phyloP scores from a whole-genome alignment of 2,888 invertebrate genomes.

The Tipula confusa region DNA sequence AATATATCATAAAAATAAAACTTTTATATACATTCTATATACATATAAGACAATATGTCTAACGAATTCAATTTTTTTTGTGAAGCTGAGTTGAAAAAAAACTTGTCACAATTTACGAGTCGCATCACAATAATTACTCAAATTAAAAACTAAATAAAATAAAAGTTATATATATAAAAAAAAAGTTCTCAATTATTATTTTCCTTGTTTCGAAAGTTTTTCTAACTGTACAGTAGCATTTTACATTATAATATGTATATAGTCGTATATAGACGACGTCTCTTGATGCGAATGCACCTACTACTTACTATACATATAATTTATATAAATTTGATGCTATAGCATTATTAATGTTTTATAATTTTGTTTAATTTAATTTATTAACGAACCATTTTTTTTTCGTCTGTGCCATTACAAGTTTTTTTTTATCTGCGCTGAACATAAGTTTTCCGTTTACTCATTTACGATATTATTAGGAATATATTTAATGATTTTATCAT shows the following conservation, averaged over 20 bases:
- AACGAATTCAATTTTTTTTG: not conserved
- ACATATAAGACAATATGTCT: not conserved
- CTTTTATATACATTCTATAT: not conserved
- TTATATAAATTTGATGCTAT: not conserved
- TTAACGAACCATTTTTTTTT: not conserved
- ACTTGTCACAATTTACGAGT: not conserved
- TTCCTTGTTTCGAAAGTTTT: not conserved
- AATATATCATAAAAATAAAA: too few relatives aligned
- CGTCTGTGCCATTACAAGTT: not conserved
- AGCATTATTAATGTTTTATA: not conserved
- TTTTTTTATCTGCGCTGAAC: not conserved
- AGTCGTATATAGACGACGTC: not conserved
- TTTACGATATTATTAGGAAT: not conserved
- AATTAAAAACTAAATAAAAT: conserved; percentile 21
- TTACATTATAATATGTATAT: not conserved
- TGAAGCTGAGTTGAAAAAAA: not conserved
- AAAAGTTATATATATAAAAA: too few relatives aligned
- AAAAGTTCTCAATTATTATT: not conserved
- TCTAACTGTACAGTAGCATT: not conserved
- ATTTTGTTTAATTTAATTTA: conserved; percentile 3
- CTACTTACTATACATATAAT: not conserved
- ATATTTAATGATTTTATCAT: not conserved
- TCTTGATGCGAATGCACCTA: not conserved
- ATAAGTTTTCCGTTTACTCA: not conserved
- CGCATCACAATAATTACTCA: not conserved